Evolutionary conservation across 2,888 invertebrate genomes (phyloP).

Genomic region (Conomelus anceps): DNA sequence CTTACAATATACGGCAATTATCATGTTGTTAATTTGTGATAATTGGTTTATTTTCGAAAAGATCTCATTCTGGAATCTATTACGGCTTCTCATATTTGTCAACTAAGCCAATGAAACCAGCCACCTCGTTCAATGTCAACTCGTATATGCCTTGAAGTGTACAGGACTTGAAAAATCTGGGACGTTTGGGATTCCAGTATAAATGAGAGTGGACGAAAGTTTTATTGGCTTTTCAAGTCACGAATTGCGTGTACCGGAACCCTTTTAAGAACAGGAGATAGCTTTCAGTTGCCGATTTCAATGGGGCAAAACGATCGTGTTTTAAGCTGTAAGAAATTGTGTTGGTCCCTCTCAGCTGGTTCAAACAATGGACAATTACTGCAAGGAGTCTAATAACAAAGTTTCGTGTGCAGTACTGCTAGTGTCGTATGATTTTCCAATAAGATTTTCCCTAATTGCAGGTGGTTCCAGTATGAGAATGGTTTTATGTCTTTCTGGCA

Average conservation of each 20-base stretch:
- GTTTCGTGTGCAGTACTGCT: not conserved
- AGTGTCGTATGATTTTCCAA: not conserved
- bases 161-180: not conserved
- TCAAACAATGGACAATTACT: not conserved
- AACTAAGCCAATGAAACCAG: too few species aligned
- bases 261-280: not conserved
- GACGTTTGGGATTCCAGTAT: not conserved
- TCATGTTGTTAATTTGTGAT: too few species aligned
- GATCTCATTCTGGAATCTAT: too few species aligned
- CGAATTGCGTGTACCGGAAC: not conserved
- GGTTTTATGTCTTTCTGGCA: not conserved
- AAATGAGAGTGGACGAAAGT: not conserved
- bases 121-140: not conserved
- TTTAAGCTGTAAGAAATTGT: not conserved
- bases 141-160: not conserved
- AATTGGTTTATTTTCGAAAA: too few species aligned
- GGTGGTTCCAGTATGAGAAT: not conserved
- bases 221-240: not conserved
- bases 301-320: not conserved
- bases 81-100: too few species aligned
- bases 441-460: not conserved
- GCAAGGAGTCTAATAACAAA: not conserved
- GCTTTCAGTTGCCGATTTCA: not conserved
- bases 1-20: too few species aligned
- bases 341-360: not conserved